Base-by-base conservation (phyloP, 2,888 invertebrate species). In the Drosophila percnosoma region DNA sequence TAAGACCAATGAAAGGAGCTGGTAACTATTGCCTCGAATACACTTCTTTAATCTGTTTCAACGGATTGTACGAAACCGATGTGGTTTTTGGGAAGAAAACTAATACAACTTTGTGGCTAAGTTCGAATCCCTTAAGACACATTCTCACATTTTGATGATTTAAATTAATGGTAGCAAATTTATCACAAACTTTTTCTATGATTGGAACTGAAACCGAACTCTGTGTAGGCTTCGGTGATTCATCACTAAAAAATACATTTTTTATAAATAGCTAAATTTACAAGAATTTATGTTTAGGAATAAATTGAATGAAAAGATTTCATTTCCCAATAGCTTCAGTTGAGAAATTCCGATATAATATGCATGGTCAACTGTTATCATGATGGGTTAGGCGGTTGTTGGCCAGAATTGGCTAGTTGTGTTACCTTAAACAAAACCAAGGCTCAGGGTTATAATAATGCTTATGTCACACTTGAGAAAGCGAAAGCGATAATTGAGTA, bases 1-100 rank as follows among this genome's bases (percentile, higher is more conserved):
- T 31, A 75, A 65, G 67, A 38, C 71, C 78, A 78, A 67, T 65
- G 78, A 70, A 59, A 51, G 61, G 54, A 78, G 75, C 75, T 74
- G 57, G 53, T 71, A 57, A 51, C 42, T 34, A 53, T 75, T 55
- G 13, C 8, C 13, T 10, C 42, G 36, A 33, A 21, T 31, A 18
- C 33, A 7, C 33, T n/a, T 51, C 54, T 66, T 8, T 40, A 51
- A 67, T 51, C 51, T n/a, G 18, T 24, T 27, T n/a, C 24, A 54
- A 66, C 18, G 38, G 38, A 65, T 13, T 57, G 51, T 11, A 11
- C 3, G 7, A n/a, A 55, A 55, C 29, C 18, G 38, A 29, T 33
- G 40, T 27, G 38, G 42, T 53, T 66, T 42, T 63, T 36, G 45
- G n/a, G 0, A n/a, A 33, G 1, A 45, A 38, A 38, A 27, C 36